Percentiles rank a stretch among this genome's conserved stretches.
These are phyloP conservation scores for Vicugna pacos DNA, from an alignment of 2,113 vertebrate species.

Conservation along the genomic window DNA sequence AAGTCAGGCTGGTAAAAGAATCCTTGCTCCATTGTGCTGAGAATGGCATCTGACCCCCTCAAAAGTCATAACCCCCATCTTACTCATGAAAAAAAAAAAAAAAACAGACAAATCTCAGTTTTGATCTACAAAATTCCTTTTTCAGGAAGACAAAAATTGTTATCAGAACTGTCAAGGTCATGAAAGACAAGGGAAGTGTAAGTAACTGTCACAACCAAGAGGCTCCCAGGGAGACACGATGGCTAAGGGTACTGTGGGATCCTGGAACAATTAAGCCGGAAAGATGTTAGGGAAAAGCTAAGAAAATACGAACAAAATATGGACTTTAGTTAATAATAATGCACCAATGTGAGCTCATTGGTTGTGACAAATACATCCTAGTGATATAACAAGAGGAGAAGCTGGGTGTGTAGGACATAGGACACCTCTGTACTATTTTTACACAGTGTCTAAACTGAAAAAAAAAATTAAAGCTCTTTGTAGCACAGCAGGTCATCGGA, in stretches of 20 bases:
- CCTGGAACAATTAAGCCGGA: neutral
- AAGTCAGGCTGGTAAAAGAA: neutral
- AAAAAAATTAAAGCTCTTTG: neutral
- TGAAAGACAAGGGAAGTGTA: neutral
- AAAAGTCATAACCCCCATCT: neutral
- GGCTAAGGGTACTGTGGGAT: neutral
- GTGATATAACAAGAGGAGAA: neutral
- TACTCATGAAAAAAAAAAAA: neutral
- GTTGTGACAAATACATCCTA: neutral
- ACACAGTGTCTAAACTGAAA: neutral
- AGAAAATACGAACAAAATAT: rapidly evolving
- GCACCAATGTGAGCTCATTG: neutral
- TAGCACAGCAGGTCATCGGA: neutral
- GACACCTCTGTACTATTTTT: neutral
- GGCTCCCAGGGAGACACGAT: neutral
- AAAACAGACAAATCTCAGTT: neutral
- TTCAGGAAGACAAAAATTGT: neutral
- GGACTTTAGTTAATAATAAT: neutral
- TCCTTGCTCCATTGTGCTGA: neutral
- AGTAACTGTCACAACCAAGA: neutral
- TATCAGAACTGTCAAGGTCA: neutral
- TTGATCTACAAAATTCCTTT: neutral
- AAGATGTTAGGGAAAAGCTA: neutral
- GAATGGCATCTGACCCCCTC: neutral
- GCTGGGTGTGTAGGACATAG: neutral